These are phyloP conservation scores for Nannoperca australis DNA, from an alignment of 2,797 vertebrate genomes.

Conservation along the genomic window DNA sequence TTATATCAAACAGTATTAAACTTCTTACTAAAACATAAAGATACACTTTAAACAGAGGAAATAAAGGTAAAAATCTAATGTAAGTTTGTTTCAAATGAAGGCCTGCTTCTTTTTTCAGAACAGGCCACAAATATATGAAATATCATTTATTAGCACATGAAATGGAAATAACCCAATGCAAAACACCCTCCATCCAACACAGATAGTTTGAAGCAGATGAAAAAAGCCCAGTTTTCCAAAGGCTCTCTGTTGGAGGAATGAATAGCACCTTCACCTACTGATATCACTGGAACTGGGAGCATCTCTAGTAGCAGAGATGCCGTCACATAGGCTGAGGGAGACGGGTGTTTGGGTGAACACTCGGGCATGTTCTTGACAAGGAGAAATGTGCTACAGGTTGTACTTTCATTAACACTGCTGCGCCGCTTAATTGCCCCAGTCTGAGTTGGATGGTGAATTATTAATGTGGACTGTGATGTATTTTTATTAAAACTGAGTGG, in stretches of 20 bases:
- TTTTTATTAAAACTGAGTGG: conserved; percentile 71
- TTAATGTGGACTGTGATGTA: conserved; percentile 62
- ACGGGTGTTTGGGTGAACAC: conserved; percentile 33
- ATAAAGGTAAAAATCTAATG: not conserved
- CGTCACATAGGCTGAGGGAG: not conserved
- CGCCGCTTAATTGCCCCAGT: conserved; percentile 52
- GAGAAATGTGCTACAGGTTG: conserved; percentile 61
- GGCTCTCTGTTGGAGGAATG: not conserved
- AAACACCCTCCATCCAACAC: not conserved
- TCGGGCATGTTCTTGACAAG: conserved; percentile 38
- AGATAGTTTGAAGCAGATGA: not conserved
- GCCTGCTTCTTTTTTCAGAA: not conserved
- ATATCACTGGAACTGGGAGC: conserved; percentile 3
- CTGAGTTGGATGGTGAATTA: conserved; percentile 57
- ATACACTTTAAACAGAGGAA: not conserved
- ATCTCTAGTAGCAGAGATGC: not conserved
- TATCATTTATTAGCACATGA: not conserved
- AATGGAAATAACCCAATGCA: not conserved
- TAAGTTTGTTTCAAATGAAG: not conserved
- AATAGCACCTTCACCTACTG: not conserved
- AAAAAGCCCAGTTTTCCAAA: not conserved
- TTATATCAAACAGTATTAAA: not conserved
- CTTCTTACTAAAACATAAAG: not conserved
- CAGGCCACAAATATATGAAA: not conserved
- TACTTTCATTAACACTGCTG: conserved; percentile 62